Conservation (phyloP, 2,113 vertebrate genomes). For the Typhlomys cinereus region DNA sequence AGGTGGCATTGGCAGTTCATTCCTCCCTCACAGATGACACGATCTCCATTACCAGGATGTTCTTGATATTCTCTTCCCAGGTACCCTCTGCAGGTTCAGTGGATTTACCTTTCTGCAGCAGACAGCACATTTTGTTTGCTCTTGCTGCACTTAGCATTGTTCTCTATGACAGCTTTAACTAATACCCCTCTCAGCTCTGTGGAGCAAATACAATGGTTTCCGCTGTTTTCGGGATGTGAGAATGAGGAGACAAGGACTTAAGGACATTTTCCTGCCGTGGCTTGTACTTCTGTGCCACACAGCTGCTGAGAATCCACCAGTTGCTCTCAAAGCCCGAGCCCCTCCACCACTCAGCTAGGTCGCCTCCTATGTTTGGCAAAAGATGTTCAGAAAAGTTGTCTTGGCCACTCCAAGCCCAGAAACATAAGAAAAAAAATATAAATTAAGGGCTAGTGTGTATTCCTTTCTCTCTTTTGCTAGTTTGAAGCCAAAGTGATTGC, state of each 20-base stretch:
- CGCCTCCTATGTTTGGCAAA: background rate
- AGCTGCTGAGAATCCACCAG: background rate
- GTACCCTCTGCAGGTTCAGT: background rate
- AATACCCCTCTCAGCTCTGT: too few species aligned
- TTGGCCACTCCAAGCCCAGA: background rate
- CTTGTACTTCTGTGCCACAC: background rate
- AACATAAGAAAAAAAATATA: conserved; percentile 15
- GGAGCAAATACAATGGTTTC: too few species aligned
- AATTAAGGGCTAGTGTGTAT: background rate
- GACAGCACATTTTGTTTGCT: background rate
- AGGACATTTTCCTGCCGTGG: background rate
- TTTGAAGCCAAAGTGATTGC: conserved; percentile 27
- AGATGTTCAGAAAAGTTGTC: background rate
- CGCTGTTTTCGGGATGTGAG: background rate
- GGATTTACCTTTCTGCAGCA: background rate
- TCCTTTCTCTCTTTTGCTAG: background rate
- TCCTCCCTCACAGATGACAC: background rate
- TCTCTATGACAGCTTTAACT: background rate
- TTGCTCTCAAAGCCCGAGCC: background rate
- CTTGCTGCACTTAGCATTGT: background rate
- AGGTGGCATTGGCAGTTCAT: background rate
- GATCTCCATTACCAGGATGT: background rate
- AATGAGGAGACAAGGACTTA: background rate
- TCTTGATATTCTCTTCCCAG: background rate
- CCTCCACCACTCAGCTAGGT: background rate